These are phyloP conservation scores for Sarotherodon lohbergeri DNA, from an alignment of 2,113 vertebrate genomes.

Conservation along the genomic window DNA sequence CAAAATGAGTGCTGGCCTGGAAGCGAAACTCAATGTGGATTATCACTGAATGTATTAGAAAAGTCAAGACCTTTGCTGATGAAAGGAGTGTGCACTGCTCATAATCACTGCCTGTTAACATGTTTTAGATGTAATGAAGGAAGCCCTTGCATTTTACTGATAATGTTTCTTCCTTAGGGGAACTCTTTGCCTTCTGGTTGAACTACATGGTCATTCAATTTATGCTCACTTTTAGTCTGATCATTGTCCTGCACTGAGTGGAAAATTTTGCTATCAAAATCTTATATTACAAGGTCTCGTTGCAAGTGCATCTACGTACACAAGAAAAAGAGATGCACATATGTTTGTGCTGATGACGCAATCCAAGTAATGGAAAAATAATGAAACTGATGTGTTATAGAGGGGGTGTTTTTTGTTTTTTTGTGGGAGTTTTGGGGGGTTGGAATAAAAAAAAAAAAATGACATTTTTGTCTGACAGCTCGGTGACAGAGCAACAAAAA, in stretches of 20 bases:
- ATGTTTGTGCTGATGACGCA: neutral
- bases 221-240: neutral
- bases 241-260: neutral
- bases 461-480: neutral
- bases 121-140: neutral
- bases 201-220: neutral
- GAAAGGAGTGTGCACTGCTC: neutral
- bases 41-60: neutral
- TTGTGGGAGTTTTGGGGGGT: neutral
- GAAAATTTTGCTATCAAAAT: neutral
- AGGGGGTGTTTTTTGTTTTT: neutral
- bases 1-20: slow-evolving; percentile 9
- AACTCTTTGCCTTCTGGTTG: neutral
- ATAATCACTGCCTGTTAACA: neutral
- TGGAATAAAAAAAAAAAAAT: neutral
- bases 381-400: neutral
- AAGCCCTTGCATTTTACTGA: neutral
- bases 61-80: slow-evolving; percentile 2
- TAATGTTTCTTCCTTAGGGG: neutral
- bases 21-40: slow-evolving; percentile 8
- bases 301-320: neutral
- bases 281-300: neutral
- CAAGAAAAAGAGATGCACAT: neutral
- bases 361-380: neutral
- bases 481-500: neutral